These are phyloP conservation scores for Zaprionus tsacasi DNA, from an alignment of 1,140 invertebrate genomes.

Conservation along the genomic window DNA sequence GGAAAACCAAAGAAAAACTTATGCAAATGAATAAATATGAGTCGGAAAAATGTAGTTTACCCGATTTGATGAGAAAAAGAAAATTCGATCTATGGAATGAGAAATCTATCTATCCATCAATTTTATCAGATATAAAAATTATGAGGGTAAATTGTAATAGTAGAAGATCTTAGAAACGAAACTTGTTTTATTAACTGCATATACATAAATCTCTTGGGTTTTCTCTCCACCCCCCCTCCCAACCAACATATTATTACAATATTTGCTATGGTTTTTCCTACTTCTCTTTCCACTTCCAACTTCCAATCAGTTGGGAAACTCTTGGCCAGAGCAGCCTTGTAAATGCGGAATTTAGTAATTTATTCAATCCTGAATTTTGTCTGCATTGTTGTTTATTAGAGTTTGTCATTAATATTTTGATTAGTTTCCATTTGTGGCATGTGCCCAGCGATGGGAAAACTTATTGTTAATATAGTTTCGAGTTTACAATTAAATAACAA, in stretches of 20 bases:
- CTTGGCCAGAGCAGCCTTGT: not conserved
- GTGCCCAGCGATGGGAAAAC: too few species aligned
- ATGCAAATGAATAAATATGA: conserved; percentile 38
- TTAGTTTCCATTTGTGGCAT: not conserved
- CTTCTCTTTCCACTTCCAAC: too few species aligned
- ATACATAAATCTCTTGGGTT: not conserved
- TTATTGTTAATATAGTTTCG: not conserved
- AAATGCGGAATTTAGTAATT: not conserved
- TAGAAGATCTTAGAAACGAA: not conserved
- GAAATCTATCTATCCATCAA: not conserved
- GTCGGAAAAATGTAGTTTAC: not conserved
- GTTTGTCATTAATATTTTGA: not conserved
- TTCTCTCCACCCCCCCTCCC: too few species aligned
- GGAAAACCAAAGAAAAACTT: conserved; percentile 6
- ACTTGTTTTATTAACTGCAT: not conserved
- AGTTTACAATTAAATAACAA: not conserved
- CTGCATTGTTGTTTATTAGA: not conserved
- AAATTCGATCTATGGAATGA: too few species aligned
- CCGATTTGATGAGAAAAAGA: too few species aligned
- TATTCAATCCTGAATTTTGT: not conserved
- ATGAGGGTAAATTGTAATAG: not conserved
- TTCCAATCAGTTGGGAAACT: too few species aligned
- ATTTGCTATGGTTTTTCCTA: not conserved
- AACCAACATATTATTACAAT: not conserved
- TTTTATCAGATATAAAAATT: not conserved